These are phyloP conservation scores for Drosophila micromelanica DNA, from an alignment of 1,140 invertebrate species.

Conservation along the genomic window DNA sequence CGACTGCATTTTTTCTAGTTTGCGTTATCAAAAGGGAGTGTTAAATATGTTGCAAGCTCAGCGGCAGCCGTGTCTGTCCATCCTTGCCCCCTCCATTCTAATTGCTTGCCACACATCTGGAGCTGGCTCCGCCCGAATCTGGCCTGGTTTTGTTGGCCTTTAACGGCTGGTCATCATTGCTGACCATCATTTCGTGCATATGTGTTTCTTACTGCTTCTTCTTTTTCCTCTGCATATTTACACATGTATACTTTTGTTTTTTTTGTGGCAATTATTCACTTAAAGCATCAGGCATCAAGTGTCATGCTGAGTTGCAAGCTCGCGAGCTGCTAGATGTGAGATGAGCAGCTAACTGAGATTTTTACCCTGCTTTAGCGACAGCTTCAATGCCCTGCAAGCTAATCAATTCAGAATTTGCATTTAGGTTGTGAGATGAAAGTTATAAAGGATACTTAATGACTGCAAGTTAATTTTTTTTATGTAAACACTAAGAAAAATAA, in stretches of 20 bases:
- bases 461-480: no score
- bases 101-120: slow-evolving; percentile 48
- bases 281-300: slow-evolving; percentile 74
- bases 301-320: slow-evolving; percentile 80
- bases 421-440: not conserved
- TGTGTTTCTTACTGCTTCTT: slow-evolving; percentile 46
- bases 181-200: slow-evolving; percentile 34
- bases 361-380: slow-evolving; percentile 19
- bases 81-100: slow-evolving; percentile 29
- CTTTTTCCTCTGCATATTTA: slow-evolving; percentile 28
- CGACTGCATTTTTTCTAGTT: slow-evolving; percentile 69
- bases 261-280: slow-evolving; percentile 78
- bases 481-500: no score
- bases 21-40: slow-evolving; percentile 65
- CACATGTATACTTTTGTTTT: slow-evolving; percentile 23
- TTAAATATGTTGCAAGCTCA: slow-evolving; percentile 76
- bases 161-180: slow-evolving; percentile 50
- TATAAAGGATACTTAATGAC: no score
- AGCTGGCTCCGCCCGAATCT: slow-evolving; percentile 30
- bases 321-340: slow-evolving; percentile 49
- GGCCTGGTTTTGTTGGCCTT: slow-evolving; percentile 49
- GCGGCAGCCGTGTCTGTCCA: slow-evolving; percentile 12
- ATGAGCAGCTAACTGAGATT: slow-evolving; percentile 23
- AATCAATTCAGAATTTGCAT: not conserved
- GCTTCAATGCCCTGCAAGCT: slow-evolving; percentile 25